A percentile compares a stretch with the other conserved stretches of the same genome.
phyloP scores from a whole-genome alignment of 2,113 vertebrate species.

The Dolichotis patagonum region DNA sequence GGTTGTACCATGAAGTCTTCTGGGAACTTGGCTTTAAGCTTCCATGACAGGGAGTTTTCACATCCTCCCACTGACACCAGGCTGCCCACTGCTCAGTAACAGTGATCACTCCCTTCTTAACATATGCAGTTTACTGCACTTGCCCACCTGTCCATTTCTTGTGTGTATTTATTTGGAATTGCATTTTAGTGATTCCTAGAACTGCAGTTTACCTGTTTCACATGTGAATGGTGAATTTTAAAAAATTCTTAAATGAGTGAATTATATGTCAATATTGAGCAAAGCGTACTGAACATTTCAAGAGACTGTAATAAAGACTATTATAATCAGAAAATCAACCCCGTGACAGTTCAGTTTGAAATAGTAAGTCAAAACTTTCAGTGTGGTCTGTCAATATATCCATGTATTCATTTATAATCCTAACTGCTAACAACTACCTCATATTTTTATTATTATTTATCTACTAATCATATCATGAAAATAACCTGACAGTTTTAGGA shows the following conservation, averaged over 20 bases:
- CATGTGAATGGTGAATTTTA: background rate
- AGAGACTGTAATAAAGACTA: background rate
- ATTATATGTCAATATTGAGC: background rate
- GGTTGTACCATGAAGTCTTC: background rate
- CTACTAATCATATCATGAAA: background rate
- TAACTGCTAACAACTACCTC: background rate
- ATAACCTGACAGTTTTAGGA: background rate
- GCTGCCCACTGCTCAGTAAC: background rate
- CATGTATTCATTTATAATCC: background rate
- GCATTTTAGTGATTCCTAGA: background rate
- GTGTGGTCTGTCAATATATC: background rate
- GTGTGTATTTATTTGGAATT: background rate
- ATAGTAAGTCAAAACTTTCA: background rate
- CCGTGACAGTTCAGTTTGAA: background rate
- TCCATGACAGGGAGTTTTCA: background rate
- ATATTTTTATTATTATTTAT: background rate
- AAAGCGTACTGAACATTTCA: slow-evolving; percentile 4
- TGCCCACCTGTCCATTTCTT: background rate
- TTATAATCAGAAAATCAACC: background rate
- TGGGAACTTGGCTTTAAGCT: background rate
- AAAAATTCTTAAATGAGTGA: background rate
- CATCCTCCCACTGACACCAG: background rate
- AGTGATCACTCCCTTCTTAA: background rate
- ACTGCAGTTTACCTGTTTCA: background rate
- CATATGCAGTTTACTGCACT: background rate